These are phyloP conservation scores for Drosophila eugracilis DNA, from an alignment of 1,140 invertebrate genomes.

Conservation along the genomic window DNA sequence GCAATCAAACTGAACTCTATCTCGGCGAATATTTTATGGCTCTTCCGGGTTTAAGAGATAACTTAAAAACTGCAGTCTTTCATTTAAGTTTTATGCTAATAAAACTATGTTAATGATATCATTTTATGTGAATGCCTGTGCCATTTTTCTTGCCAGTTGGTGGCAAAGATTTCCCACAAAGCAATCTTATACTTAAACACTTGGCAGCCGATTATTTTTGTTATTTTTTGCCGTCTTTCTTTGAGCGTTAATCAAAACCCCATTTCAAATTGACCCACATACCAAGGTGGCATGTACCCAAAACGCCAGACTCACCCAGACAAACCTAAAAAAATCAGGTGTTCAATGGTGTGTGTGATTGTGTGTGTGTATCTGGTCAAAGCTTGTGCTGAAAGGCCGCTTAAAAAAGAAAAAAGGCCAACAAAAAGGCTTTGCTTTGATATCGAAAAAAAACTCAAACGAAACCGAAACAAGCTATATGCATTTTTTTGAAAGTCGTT, in stretches of 20 bases:
- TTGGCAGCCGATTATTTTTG: constrained; percentile 1
- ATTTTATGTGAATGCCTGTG: background rate
- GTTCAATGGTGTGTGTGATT: constrained; percentile 31
- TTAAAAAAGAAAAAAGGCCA: constrained; percentile 43
- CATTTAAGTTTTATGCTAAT: constrained; percentile 2
- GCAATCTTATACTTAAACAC: background rate
- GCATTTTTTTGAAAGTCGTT: constrained; percentile 77
- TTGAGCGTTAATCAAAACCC: constrained; percentile 65
- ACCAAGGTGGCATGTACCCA: constrained; percentile 71
- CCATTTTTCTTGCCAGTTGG: constrained; percentile 1
- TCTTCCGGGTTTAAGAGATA: constrained; percentile 16
- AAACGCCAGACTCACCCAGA: constrained; percentile 47
- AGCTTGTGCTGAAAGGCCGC: constrained; percentile 63
- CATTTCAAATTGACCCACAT: constrained; percentile 78
- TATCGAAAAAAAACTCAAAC: constrained; percentile 42
- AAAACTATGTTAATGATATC: background rate
- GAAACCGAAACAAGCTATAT: constrained; percentile 63
- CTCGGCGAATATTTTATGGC: constrained; percentile 11
- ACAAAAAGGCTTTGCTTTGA: constrained; percentile 66
- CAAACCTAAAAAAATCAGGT: constrained; percentile 47
- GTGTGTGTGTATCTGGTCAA: constrained; percentile 28
- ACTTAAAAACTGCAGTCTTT: constrained; percentile 3
- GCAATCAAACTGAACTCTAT: constrained; percentile 21
- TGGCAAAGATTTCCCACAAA: background rate
- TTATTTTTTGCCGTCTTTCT: constrained; percentile 35